Percentiles rank a stretch among this genome's conserved stretches.
These are phyloP conservation scores for Phlogophora meticulosa DNA, from an alignment of 2,888 invertebrate genomes.

Conservation along the genomic window DNA sequence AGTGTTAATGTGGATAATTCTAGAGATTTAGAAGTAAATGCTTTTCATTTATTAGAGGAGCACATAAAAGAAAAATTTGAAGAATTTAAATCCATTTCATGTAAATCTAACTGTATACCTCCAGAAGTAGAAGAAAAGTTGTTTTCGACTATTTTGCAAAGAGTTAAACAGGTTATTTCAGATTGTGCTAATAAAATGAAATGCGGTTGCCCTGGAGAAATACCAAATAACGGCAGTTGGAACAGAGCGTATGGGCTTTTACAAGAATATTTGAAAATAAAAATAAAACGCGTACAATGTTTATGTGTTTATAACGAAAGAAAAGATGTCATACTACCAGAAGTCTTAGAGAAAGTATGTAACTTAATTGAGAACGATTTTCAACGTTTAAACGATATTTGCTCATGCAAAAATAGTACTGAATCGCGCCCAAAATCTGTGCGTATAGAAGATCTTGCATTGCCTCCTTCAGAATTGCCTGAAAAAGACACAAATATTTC, in stretches of 20 bases:
- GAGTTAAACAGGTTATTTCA: conserved; percentile 81
- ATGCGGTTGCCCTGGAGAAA: conserved; percentile 73
- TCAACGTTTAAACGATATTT: conserved; percentile 79
- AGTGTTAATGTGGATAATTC: conserved; percentile 67
- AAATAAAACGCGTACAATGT: conserved; percentile 83
- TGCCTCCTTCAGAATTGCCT: conserved; percentile 61
- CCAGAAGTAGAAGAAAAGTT: conserved; percentile 78
- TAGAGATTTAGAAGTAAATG: conserved; percentile 83
- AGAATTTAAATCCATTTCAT: conserved; percentile 74
- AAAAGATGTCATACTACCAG: conserved; percentile 72
- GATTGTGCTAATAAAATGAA: conserved; percentile 74
- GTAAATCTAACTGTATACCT: conserved; percentile 73
- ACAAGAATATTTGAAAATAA: conserved; percentile 86
- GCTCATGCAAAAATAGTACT: conserved; percentile 67
- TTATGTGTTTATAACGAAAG: conserved; percentile 71
- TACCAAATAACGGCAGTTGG: conserved; percentile 77
- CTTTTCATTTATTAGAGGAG: conserved; percentile 82
- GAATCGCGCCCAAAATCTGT: conserved; percentile 25
- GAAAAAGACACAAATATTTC: conserved; percentile 67
- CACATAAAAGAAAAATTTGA: conserved; percentile 80
- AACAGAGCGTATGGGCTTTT: conserved; percentile 83
- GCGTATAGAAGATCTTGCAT: conserved; percentile 14
- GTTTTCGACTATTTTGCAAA: conserved; percentile 75
- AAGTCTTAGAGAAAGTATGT: conserved; percentile 79
- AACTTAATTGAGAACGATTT: conserved; percentile 85